These are phyloP conservation scores for Andrena camellia DNA, from an alignment of 2,888 invertebrate genomes.

Conservation along the genomic window DNA sequence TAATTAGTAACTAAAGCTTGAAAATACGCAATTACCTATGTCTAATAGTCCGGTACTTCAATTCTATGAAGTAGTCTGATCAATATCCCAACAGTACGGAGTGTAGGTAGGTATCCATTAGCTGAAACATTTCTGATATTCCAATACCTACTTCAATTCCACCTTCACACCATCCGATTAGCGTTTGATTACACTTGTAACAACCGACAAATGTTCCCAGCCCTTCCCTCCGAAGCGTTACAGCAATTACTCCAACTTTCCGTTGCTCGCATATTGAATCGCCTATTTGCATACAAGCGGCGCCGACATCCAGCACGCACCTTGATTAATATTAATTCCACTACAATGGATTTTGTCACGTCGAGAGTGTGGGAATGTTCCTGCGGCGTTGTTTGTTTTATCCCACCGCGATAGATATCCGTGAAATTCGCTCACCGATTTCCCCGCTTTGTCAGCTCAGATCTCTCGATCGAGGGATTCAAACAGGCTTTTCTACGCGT, in stretches of 20 bases:
- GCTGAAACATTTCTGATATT: too few species aligned
- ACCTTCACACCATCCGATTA: conserved; percentile 3
- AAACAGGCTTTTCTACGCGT: conserved; percentile 10
- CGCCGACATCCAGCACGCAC: conserved; percentile 27
- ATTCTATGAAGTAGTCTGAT: too few species aligned
- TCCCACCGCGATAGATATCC: conserved; percentile 33
- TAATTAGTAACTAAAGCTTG: too few species aligned
- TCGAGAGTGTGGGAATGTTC: conserved; percentile 67
- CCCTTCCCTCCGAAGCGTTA: conserved; percentile 27
- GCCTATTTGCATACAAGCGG: conserved; percentile 59
- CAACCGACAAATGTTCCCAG: conserved; percentile 12
- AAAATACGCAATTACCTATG: too few species aligned
- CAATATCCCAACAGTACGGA: too few species aligned
- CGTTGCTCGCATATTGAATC: conserved; percentile 17
- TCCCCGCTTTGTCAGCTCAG: conserved; percentile 28
- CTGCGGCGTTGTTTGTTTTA: conserved; percentile 35
- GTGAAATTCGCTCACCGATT: conserved; percentile 52
- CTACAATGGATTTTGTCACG: conserved; percentile 64
- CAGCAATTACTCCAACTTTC: conserved; percentile 47
- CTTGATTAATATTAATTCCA: conserved; percentile 71
- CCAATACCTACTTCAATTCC: background rate
- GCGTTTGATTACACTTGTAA: background rate
- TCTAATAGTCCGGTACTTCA: too few species aligned
- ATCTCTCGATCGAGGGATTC: conserved; percentile 20
- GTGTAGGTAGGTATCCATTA: too few species aligned